Evolutionary conservation across 2,888 invertebrate species (phyloP).

Genomic region (Ceratothoa steindachneri): DNA sequence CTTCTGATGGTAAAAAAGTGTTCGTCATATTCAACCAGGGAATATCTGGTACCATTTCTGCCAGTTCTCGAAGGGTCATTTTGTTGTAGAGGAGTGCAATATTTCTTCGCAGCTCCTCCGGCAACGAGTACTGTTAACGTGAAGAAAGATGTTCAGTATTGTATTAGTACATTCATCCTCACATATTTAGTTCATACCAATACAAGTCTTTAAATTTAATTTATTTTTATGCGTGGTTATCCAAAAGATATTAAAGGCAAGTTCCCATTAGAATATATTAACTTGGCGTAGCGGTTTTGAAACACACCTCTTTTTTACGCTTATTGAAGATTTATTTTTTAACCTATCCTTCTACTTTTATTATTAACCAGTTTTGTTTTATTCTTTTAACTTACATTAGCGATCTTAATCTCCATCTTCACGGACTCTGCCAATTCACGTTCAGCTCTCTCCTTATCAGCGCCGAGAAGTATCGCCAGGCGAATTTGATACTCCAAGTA

Average conservation of each 20-base stretch:
- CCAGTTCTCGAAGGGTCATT: conserved; percentile 74
- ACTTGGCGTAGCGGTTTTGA: too few relatives aligned
- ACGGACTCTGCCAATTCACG: conserved; percentile 73
- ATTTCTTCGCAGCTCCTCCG: conserved; percentile 83
- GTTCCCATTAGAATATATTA: too few relatives aligned
- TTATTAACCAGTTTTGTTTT: background rate
- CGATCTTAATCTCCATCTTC: conserved; percentile 81
- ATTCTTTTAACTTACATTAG: conserved; percentile 68
- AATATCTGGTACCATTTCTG: conserved; percentile 61
- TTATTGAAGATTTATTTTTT: too few relatives aligned
- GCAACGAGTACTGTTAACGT: conserved; percentile 68
- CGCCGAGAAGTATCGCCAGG: conserved; percentile 78
- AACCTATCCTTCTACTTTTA: too few relatives aligned
- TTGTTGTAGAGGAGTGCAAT: conserved; percentile 85
- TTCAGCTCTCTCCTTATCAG: conserved; percentile 64
- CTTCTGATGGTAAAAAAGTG: conserved; percentile 61
- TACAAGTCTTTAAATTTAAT: too few relatives aligned
- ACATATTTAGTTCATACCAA: too few relatives aligned
- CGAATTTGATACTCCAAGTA: conserved; percentile 63
- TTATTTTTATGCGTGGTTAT: too few relatives aligned
- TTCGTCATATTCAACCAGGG: conserved; percentile 83
- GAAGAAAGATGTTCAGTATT: too few relatives aligned
- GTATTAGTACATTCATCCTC: too few relatives aligned
- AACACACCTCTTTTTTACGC: too few relatives aligned
- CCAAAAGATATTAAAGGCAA: too few relatives aligned